These are phyloP conservation scores for Sus cebifrons DNA, from an alignment of 2,797 vertebrate genomes.

Conservation along the genomic window DNA sequence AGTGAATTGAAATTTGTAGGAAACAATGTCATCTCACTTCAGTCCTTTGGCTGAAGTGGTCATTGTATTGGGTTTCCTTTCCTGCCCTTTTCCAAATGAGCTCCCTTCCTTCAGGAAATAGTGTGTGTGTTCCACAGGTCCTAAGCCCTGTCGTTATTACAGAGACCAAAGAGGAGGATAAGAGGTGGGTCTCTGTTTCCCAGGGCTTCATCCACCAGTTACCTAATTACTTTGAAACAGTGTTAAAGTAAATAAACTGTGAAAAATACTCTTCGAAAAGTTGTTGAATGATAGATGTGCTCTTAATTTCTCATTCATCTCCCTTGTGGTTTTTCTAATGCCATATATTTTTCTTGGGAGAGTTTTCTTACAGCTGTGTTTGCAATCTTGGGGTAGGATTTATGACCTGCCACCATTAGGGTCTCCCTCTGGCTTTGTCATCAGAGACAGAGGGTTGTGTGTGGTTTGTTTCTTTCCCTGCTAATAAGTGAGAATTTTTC, in stretches of 20 bases:
- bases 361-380: slow-evolving; percentile 73
- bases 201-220: slow-evolving; percentile 8
- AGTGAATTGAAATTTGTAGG: neutral
- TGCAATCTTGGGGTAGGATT: slow-evolving; percentile 73
- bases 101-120: neutral
- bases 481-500: slow-evolving; percentile 53
- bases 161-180: neutral
- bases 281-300: slow-evolving; percentile 72
- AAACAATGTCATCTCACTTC: neutral
- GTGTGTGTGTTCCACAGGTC: neutral
- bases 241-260: slow-evolving; percentile 70
- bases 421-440: slow-evolving; percentile 65
- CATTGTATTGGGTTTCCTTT: neutral
- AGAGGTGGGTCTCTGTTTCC: neutral
- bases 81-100: neutral
- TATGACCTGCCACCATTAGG: slow-evolving; percentile 66
- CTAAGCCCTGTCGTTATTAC: neutral
- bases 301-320: slow-evolving; percentile 61
- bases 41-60: neutral
- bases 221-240: slow-evolving; percentile 77
- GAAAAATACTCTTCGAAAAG: slow-evolving; percentile 72
- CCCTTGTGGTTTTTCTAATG: slow-evolving; percentile 69
- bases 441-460: slow-evolving; percentile 31
- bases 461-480: slow-evolving; percentile 61
- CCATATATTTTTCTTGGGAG: slow-evolving; percentile 77